Evolutionary conservation across 2,888 invertebrate genomes (phyloP), one percentile per base, ranked within the genome.

Genomic region (Latrodectus elegans): DNA sequence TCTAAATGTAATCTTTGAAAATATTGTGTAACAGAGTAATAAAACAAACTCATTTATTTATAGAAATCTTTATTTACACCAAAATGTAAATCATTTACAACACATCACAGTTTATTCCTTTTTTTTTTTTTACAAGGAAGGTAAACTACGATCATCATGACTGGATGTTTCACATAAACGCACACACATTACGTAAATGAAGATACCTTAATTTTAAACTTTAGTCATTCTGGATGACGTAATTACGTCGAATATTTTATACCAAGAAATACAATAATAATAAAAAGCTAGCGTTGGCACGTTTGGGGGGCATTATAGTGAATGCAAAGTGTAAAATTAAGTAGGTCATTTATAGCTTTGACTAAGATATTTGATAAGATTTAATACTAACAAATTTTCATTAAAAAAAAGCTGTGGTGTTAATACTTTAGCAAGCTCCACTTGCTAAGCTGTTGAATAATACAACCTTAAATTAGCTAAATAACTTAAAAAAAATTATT

Each of bases 191-290:
- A 38, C 67, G 86, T 81, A 87, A 87, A 87, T 87, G 70, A 81
- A 87, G 86, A 87, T 81, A 84, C 52, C 17, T 81, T 64, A 64
- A 76, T 76, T 86, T 67, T 80, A 76, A 81, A 81, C 51, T 71
- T 10, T 17, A 60, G 52, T 72, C 74, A 74, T 60, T 38, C 12
- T 26, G 38, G 70, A n/a, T 22, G 49, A 15, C 49, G 22, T 52
- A 14, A 74, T 65, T 26, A 49, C 22, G 55, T 75, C n/a, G 68
- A 70, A 75, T 75, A 60, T 60, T 75, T 52, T 14, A 72, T 74
- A 51, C 67, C 64, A 17, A 79, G 60, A 76, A 65, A 91, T 91
- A 92, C 91, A 81, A 80, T 73, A 86, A 87, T 67, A 82, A 81
- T 75, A 77, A 82, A 77, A 88, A 88, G 87, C 87, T 83, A 88